These are phyloP conservation scores for Drosophila tsacasi DNA, from an alignment of 1,140 invertebrate genomes.

Conservation along the genomic window DNA sequence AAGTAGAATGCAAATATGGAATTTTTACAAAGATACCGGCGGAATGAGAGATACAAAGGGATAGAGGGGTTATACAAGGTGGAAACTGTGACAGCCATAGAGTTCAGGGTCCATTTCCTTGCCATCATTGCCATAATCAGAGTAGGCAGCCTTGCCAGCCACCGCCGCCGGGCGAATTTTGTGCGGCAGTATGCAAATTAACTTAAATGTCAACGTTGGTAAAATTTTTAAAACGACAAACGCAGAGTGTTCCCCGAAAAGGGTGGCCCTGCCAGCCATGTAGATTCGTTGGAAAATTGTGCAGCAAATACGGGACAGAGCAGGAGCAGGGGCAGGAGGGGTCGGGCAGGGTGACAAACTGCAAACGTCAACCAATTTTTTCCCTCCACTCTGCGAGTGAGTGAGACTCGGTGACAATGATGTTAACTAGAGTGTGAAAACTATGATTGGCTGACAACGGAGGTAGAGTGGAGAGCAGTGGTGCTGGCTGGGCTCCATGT, in stretches of 20 bases:
- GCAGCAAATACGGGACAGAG: conserved; percentile 38
- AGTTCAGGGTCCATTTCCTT: conserved; percentile 27
- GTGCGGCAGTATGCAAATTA: conserved; percentile 76
- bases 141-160: conserved; percentile 27
- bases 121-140: conserved; percentile 39
- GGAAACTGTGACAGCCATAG: conserved; percentile 11
- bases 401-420: conserved; percentile 78
- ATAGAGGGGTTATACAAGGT: conserved; percentile 24
- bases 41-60: not conserved
- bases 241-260: conserved; percentile 59
- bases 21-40: not conserved
- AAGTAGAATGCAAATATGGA: conserved; percentile 27
- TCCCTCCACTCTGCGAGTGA: conserved; percentile 45
- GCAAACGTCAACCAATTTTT: conserved; percentile 74
- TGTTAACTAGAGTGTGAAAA: conserved; percentile 83
- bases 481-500: not conserved
- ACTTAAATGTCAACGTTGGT: conserved; percentile 75
- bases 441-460: conserved; percentile 76
- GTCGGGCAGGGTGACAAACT: conserved; percentile 52
- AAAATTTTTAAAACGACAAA: conserved; percentile 61
- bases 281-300: conserved; percentile 67
- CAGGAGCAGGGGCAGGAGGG: not conserved
- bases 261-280: conserved; percentile 35
- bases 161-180: conserved; percentile 40
- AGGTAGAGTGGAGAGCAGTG: not conserved